Base-by-base conservation (phyloP, 2,113 vertebrate species). In the Oncorhynchus masou region DNA sequence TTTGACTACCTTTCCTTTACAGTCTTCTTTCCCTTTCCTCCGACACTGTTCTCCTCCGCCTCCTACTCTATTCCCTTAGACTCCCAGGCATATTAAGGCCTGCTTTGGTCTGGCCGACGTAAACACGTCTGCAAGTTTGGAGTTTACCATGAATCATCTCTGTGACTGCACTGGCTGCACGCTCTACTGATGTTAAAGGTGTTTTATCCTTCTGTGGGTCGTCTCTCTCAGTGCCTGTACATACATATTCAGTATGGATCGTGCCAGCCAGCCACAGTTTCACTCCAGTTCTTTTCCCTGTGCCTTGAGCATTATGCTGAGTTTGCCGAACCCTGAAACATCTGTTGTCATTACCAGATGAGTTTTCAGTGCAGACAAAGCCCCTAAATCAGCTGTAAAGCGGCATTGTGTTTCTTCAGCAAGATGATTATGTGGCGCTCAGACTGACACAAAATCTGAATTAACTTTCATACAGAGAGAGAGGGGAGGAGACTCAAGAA, bases 231-330 rank as follows among this genome's bases (percentile, higher is more conserved):
- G n/a, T n/a, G 5, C 59, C 19, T 62, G n/a, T 22, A 62, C n/a
- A 62, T 62, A 22, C 19, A 24, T 62, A 62, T 62, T 62, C 59
- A 62, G n/a, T 11, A 16, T 2, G 59, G 59, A 19, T 54, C n/a
- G n/a, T 9, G 59, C 19, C 59, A 22, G 39, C 39, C 39, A 45
- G 39, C 39, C 39, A 45, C 9, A 45, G 59, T 62, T 62, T 62
- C 16, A 13, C 59, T 62, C 59, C 59, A 62, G 59, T 62, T 62
- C 9, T n/a, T 24, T n/a, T 4, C 2, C 16, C n/a, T 62, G 0
- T 62, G 59, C 59, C 59, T 62, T 62, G 59, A 62, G 59, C n/a
- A 62, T 62, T 62, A 22, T 62, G 59, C n/a, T 62, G n/a, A 22
- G 59, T 62, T n/a, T 62, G 59, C 7, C 59, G 7, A 62, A 62